Base-by-base conservation (phyloP, 2,888 invertebrate genomes). In the Thumatha senex region DNA sequence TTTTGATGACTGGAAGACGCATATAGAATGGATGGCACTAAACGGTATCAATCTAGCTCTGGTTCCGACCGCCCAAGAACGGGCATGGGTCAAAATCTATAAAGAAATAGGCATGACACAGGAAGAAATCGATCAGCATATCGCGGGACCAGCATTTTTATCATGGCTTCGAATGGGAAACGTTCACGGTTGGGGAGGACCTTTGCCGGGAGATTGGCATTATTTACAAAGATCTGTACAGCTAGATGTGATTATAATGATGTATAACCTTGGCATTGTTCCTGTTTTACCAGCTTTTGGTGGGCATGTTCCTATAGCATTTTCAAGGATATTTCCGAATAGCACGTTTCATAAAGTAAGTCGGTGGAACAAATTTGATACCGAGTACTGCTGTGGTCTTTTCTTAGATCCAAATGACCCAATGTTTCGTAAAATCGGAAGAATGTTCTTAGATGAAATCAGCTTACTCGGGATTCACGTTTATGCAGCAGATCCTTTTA, bases 101-200 rank as follows among this genome's bases (percentile, higher is more conserved):
- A 79, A 82, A 30, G 86, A 93, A 43, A 80, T 98, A 44, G 96
- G 96, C 13, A 92, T 99, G 61, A 95, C 94, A 0, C 84, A 93
- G 13, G 82, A 92, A 0, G 98, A 98, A 74, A 94, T 99, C 31
- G 92, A 95, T 61, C 92, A 94, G 14, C 96, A 97, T 81, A 97
- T 99, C 76, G 94, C 96, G 0, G 99, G 99, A 0, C 98, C 98
- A 0, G 98, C 97, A 0, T 99, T 98, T 83, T 92, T 98, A 15
- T 96, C 98, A 14, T 99, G 99, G 98, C 93, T 95, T 18, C 93
- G 99, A 72, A 99, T 99, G 99, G 98, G 99, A 0, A 99, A 99
- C 78, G 93, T 99, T 1, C 94, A 96, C 48, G 96, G 96, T 0
- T 99, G 97, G 96, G 98, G 95, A 9, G 98, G 98, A 0, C 96